These are phyloP conservation scores for Oncorhynchus masou DNA, from an alignment of 2,113 vertebrate species.

Conservation along the genomic window DNA sequence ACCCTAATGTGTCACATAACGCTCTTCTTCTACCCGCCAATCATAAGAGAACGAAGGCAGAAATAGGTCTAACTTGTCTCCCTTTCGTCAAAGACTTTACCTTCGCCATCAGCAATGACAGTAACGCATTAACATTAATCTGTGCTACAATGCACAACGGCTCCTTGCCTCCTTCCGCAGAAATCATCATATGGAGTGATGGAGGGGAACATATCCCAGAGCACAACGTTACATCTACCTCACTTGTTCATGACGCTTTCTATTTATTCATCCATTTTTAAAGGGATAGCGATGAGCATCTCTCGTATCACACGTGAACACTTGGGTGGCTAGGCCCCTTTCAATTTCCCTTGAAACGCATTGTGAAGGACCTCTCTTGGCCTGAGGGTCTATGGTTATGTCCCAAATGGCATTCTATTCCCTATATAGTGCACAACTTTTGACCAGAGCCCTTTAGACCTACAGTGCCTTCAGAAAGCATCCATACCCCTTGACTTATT, in stretches of 20 bases:
- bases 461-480: no score
- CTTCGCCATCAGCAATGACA: slow-evolving; percentile 26
- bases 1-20: neutral
- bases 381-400: no score
- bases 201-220: slow-evolving; percentile 32
- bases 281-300: slow-evolving; percentile 12
- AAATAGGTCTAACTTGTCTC: slow-evolving; percentile 36
- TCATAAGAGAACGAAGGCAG: slow-evolving; percentile 17
- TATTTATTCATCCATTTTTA: slow-evolving; percentile 20
- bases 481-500: no score
- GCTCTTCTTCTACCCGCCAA: slow-evolving; percentile 20
- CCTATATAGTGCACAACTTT: no score
- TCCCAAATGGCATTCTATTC: no score
- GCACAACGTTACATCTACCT: slow-evolving; percentile 7
- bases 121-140: slow-evolving; percentile 45
- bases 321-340: neutral
- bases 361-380: no score
- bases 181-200: slow-evolving; percentile 5
- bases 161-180: slow-evolving; percentile 10
- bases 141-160: neutral
- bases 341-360: neutral
- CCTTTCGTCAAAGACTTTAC: slow-evolving; percentile 28
- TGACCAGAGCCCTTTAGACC: neutral
- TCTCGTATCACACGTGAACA: neutral
- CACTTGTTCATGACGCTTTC: slow-evolving; percentile 34